These are phyloP conservation scores for Grus americana DNA, from an alignment of 2,113 vertebrate genomes.

Conservation along the genomic window DNA sequence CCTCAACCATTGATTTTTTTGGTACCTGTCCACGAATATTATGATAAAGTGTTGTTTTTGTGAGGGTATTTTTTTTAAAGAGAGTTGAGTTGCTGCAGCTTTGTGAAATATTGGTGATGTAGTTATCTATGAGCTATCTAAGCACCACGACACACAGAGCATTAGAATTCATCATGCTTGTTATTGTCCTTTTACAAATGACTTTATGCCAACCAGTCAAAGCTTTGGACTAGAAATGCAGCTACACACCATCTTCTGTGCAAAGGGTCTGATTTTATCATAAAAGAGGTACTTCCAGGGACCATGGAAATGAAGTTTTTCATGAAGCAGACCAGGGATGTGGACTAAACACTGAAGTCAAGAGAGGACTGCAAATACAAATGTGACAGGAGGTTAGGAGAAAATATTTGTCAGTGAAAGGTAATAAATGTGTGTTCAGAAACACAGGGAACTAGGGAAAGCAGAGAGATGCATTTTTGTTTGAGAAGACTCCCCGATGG, in stretches of 20 bases:
- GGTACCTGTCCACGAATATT: conserved; percentile 23
- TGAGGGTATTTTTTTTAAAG: neutral
- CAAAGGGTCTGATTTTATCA: neutral
- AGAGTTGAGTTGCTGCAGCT: conserved; percentile 26
- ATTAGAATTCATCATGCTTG: conserved; percentile 51
- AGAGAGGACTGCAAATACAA: neutral
- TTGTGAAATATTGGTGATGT: conserved; percentile 45
- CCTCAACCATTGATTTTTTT: conserved; percentile 53
- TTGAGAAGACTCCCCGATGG: neutral
- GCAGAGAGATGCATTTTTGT: neutral
- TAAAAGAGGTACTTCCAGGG: neutral
- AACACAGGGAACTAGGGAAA: neutral
- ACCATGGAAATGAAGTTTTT: neutral
- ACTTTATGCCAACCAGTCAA: conserved; percentile 12
- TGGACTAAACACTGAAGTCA: neutral
- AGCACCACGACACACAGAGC: neutral
- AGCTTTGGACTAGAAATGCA: neutral
- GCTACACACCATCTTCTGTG: neutral
- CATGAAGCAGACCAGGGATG: neutral
- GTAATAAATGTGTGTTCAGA: neutral
- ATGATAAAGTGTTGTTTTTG: conserved; percentile 35
- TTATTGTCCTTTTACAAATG: conserved; percentile 44
- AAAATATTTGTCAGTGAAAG: neutral
- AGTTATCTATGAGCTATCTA: conserved; percentile 11
- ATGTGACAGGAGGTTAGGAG: neutral